These are phyloP conservation scores for Darevskia nairensis DNA, from an alignment of 2,797 vertebrate species.

Conservation along the genomic window DNA sequence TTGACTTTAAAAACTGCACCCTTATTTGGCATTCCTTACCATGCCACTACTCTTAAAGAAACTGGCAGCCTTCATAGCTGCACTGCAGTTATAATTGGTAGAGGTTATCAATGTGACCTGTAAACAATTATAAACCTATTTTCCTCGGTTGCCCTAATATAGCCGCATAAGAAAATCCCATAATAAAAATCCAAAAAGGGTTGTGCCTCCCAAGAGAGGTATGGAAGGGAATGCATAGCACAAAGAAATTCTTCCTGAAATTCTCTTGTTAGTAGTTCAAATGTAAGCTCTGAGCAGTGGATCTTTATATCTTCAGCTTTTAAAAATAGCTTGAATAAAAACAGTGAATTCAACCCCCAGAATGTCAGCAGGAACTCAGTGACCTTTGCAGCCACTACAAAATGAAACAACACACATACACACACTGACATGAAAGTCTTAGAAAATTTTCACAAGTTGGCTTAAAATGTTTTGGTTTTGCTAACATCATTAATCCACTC, in stretches of 20 bases:
- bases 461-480: too few species aligned
- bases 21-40: neutral
- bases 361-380: neutral
- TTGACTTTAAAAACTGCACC: neutral
- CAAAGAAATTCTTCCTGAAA: neutral
- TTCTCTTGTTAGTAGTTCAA: neutral
- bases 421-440: neutral
- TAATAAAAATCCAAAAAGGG: neutral
- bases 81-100: neutral
- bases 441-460: too few species aligned
- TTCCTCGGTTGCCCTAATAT: neutral
- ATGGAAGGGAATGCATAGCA: too few species aligned
- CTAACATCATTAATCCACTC: too few species aligned
- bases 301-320: neutral
- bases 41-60: neutral
- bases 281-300: neutral
- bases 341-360: neutral
- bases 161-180: neutral
- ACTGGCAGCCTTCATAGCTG: neutral
- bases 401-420: neutral
- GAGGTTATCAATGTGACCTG: neutral
- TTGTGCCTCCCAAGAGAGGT: neutral
- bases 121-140: neutral
- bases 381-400: slow-evolving; percentile 9
- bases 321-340: neutral